Base-by-base conservation (phyloP, 2,888 invertebrate genomes). In the Trichacis sp. region DNA sequence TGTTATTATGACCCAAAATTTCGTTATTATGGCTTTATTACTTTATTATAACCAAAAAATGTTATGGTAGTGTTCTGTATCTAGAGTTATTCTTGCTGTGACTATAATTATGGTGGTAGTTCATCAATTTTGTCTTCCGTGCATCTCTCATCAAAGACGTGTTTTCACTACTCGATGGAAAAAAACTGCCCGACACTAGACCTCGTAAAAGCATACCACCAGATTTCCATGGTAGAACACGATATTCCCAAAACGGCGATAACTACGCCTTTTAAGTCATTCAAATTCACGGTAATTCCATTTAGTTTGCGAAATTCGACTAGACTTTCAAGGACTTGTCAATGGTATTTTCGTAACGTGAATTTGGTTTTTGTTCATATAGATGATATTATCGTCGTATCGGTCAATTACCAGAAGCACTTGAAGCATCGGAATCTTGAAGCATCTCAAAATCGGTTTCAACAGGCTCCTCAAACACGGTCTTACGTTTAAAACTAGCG, bases 331-430 rank as follows among this genome's bases (percentile, higher is more conserved):
- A n/a, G n/a, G n/a, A n/a, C n/a, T n/a, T n/a, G n/a, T n/a, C n/a
- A n/a, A n/a, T n/a, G n/a, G n/a, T 9, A 29, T 29, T 9, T 29
- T 29, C 29, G 29, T 6, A 9, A 29, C 29, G 5, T 29, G 5
- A 9, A 29, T 9, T 29, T 64, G 68, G 61, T 71, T 65, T 70
- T 70, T 68, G 9, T 29, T 9, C 9, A 6, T 29, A 9, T 29
- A 4, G 29, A 29, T 9, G 29, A 29, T 9, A 29, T 29, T 9
- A 29, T 29, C 4, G 29, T 29, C 29, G 4, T 29, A 4, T 30
- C 17, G 40, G 49, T 42, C 11, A 48, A 19, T 15, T 18, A 19
- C 11, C 3, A 18, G 38, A 18, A n/a, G 9, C 29, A 29, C 29
- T 6, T 6, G 9, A 4, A 29, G 9, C 29, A 29, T 9, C 5